Percentiles rank a stretch among this genome's conserved stretches.
phyloP scores from a whole-genome alignment of 2,797 vertebrate species.

The Poecile montanus region DNA sequence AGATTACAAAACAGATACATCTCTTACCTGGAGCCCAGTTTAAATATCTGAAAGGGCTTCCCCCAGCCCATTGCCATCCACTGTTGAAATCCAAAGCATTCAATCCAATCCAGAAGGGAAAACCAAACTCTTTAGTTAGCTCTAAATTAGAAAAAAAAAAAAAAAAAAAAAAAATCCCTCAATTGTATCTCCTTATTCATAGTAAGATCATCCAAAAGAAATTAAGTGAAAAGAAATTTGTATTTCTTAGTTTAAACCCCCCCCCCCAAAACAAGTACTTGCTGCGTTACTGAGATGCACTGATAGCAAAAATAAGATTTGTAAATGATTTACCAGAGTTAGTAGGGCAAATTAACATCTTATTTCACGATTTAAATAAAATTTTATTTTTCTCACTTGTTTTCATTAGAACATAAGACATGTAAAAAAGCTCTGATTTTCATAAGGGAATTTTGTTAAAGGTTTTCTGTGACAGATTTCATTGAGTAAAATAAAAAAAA shows the following conservation, averaged over 20 bases:
- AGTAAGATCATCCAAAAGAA: not conserved
- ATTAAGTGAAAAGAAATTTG: not conserved
- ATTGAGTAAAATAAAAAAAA: not conserved
- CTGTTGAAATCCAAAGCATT: slow-evolving; percentile 85
- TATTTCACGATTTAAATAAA: not conserved
- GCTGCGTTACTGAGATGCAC: not conserved
- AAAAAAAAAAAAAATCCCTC: not conserved
- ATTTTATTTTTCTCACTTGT: not conserved
- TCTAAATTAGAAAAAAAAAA: slow-evolving; percentile 69
- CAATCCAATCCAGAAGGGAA: slow-evolving; percentile 89
- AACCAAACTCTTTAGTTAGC: slow-evolving; percentile 71
- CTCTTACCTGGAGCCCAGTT: slow-evolving; percentile 92
- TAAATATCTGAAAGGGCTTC: slow-evolving; percentile 89
- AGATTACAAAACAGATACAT: not conserved
- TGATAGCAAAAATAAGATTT: not conserved
- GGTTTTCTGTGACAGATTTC: not conserved
- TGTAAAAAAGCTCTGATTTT: not conserved
- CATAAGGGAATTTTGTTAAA: not conserved
- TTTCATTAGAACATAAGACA: not conserved
- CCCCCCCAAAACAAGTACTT: not conserved
- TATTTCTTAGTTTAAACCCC: not conserved
- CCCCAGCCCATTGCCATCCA: slow-evolving; percentile 91
- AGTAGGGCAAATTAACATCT: not conserved
- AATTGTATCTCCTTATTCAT: not conserved
- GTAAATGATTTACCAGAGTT: not conserved